These are phyloP conservation scores for Thalassoma bifasciatum DNA, from an alignment of 2,113 vertebrate genomes.

Conservation along the genomic window DNA sequence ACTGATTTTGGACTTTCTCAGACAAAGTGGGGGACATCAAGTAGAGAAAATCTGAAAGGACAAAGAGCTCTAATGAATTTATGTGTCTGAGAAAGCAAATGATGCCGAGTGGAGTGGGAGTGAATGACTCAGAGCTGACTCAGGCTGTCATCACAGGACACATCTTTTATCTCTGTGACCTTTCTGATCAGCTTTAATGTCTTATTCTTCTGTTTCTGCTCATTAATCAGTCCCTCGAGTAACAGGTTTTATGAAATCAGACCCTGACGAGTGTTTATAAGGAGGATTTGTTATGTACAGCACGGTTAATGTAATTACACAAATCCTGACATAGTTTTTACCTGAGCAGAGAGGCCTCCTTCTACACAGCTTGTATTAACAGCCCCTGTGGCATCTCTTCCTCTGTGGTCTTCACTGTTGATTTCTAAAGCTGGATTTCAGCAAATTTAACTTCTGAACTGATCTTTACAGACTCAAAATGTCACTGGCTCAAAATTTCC, in stretches of 20 bases:
- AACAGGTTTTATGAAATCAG: no score
- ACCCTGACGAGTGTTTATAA: not conserved
- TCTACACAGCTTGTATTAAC: no score
- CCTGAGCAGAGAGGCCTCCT: not conserved
- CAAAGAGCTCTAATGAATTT: not conserved
- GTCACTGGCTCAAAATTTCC: no score
- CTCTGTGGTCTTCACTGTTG: not conserved
- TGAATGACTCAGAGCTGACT: constrained; percentile 10
- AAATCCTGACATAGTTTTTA: not conserved
- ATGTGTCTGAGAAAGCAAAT: constrained; percentile 3
- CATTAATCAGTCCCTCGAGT: not conserved
- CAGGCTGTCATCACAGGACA: not conserved
- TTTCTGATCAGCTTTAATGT: constrained; percentile 1
- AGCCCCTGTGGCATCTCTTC: not conserved
- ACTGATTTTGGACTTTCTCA: not conserved
- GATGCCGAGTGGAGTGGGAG: constrained; percentile 1
- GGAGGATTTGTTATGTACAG: not conserved
- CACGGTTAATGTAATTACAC: not conserved
- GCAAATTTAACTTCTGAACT: no score
- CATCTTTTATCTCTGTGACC: not conserved
- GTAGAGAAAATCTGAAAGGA: not conserved
- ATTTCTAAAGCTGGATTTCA: not conserved
- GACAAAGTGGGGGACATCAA: not conserved
- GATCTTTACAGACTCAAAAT: no score
- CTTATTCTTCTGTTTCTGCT: not conserved